Base-by-base conservation (phyloP, 2,888 invertebrate genomes). In the Eurois occulta region DNA sequence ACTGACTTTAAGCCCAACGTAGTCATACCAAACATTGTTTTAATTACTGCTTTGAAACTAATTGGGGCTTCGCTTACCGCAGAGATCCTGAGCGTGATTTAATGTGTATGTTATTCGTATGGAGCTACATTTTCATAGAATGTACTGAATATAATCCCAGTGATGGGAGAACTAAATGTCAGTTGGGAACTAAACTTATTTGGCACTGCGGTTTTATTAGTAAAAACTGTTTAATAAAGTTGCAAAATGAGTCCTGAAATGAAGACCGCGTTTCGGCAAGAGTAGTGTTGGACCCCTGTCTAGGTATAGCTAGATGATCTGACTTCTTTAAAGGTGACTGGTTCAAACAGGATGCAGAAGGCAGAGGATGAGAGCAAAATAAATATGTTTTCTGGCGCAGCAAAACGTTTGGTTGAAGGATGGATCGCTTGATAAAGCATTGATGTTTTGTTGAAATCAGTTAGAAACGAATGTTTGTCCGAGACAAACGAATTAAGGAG, bases 21-120 rank as follows among this genome's bases (percentile, higher is more conserved):
- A 69, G 58, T 75, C 43, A 48, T 43, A 62, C 38, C 46, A 58
- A 84, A 81, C 28, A 65, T 58, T 72, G 72, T 81, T 81, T 81
- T 83, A 81, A 83, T 81, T 83, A 85, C 66, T 81, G 69, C 66
- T 76, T 81, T 72, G 35, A 66, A 85, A 72, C 81, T 85, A 77
- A 85, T 83, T 77, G 72, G 69, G 32, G 46, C 72, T 62, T 65
- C 48, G 46, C 43, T 76, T 76, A 73, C 62, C 38, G 58, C 62
- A 38, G 32, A 58, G 58, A 75, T 69, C 43, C 58, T 77, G 71
- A 77, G n/a, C 70, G 48, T 71, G 24, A 81, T 72, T 72, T 76
- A 76, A 81, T 76, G 18, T 67, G 68, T 72, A 41, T 52, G 16
- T 46, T 24, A 75, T 60, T 58, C 21, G 35, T 68, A 41, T 65